Conservation (phyloP, 1,140 invertebrate genomes). For the Drosophila gunungcola region DNA sequence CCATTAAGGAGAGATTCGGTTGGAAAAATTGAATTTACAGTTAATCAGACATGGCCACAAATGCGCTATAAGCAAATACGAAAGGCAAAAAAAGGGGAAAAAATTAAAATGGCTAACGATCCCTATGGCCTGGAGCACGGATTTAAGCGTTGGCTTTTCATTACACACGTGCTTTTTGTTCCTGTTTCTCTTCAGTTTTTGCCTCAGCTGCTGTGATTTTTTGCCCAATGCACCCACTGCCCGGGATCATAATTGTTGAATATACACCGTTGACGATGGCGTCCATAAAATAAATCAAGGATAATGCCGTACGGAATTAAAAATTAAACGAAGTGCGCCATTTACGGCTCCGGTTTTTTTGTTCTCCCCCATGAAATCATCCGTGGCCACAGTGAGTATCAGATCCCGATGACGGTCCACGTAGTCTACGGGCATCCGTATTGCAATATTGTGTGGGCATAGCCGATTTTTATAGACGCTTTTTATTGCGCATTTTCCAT, state of each 20-base stretch:
- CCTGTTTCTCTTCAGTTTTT: constrained; percentile 16
- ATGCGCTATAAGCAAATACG: constrained; percentile 79
- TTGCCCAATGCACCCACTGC: not conserved
- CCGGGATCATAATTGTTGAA: constrained; percentile 77
- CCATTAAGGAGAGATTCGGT: constrained; percentile 22
- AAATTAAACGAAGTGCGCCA: constrained; percentile 82
- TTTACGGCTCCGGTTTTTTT: constrained; percentile 53
- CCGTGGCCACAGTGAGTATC: constrained; percentile 19
- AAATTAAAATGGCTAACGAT: constrained; percentile 65
- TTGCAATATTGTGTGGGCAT: constrained; percentile 72
- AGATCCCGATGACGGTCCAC: constrained; percentile 32
- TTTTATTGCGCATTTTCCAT: constrained; percentile 81
- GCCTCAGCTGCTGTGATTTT: constrained; percentile 8
- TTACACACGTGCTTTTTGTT: constrained; percentile 38
- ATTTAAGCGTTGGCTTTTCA: constrained; percentile 23
- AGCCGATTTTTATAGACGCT: constrained; percentile 80
- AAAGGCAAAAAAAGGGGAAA: constrained; percentile 22
- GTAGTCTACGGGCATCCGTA: constrained; percentile 56
- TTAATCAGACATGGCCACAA: constrained; percentile 82
- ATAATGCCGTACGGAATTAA: constrained; percentile 79
- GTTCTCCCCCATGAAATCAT: constrained; percentile 3
- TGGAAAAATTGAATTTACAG: constrained; percentile 75
- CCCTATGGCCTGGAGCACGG: constrained; percentile 27
- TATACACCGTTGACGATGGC: constrained; percentile 60
- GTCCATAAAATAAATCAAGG: constrained; percentile 82